These are phyloP conservation scores for Dynastes tityus DNA, from an alignment of 2,888 invertebrate species.

Conservation along the genomic window DNA sequence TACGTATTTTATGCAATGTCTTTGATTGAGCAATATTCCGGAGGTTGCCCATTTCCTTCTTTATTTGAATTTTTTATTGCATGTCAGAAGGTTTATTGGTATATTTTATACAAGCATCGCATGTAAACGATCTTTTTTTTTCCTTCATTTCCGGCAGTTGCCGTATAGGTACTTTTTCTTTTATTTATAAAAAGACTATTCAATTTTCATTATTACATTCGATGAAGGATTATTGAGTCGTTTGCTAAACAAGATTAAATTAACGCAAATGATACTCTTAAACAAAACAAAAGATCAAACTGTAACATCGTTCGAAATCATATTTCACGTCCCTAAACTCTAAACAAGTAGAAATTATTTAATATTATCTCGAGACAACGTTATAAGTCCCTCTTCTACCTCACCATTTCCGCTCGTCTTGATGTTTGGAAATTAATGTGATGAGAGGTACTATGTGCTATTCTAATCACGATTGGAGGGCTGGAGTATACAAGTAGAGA, in stretches of 20 bases:
- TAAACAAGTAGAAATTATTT: conserved; percentile 28
- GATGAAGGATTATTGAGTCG: neutral
- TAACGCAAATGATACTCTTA: too few species aligned
- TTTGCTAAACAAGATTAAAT: too few species aligned
- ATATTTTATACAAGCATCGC: neutral
- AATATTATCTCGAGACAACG: conserved; percentile 15
- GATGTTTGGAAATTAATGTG: conserved; percentile 9
- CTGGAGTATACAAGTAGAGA: too few species aligned
- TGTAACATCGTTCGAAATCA: conserved; percentile 5
- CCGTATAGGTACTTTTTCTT: neutral
- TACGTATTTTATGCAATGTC: neutral
- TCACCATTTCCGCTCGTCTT: neutral
- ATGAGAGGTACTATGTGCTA: conserved; percentile 4
- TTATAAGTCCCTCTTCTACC: neutral
- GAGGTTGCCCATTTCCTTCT: conserved; percentile 13
- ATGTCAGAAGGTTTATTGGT: conserved; percentile 19
- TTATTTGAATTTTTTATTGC: conserved; percentile 32
- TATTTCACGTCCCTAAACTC: conserved; percentile 8
- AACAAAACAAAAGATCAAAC: neutral
- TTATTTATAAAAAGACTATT: neutral
- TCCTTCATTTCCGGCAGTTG: neutral
- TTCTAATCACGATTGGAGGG: neutral
- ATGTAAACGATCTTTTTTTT: neutral
- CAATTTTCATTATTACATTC: neutral
- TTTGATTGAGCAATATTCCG: conserved; percentile 23